Percentiles rank a stretch among this genome's conserved stretches.
phyloP scores from a whole-genome alignment of 64 coral and sea anemone genomes.

The Trachythela sp. region DNA sequence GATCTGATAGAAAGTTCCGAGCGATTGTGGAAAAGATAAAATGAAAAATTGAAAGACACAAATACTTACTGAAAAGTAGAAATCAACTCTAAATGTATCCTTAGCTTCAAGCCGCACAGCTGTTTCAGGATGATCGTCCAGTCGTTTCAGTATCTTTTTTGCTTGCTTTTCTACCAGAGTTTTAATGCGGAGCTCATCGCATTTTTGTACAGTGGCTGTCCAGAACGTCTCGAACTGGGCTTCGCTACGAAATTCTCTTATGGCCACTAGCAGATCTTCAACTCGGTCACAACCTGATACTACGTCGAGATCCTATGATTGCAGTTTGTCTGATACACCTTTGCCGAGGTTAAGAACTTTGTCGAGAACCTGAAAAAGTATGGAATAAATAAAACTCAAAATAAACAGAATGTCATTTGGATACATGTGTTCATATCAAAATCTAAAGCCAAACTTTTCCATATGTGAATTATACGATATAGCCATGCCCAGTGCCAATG shows the following conservation, averaged over 20 bases:
- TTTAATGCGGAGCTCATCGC: background rate
- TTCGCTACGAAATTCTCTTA: background rate
- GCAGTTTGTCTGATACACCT: slow-evolving; percentile 17
- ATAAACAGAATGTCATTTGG: background rate
- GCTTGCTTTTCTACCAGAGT: background rate
- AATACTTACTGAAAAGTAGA: background rate
- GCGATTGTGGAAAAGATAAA: no score
- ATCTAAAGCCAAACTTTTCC: no score
- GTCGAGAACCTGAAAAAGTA: background rate
- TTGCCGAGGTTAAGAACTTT: background rate
- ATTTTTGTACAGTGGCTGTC: background rate
- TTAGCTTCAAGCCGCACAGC: background rate
- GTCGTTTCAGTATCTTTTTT: background rate
- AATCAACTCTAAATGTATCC: background rate
- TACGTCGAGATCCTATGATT: background rate
- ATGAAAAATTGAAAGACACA: no score
- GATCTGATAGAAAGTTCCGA: no score
- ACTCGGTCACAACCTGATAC: slow-evolving; percentile 7
- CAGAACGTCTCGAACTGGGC: background rate
- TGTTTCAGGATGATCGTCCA: background rate
- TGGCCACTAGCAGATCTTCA: background rate
- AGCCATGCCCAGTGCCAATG: no score
- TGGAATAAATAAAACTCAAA: background rate
- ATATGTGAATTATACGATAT: no score
- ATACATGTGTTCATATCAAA: no score